These are phyloP conservation scores for Rotaria macrura DNA, from an alignment of 2,888 invertebrate genomes.

Conservation along the genomic window DNA sequence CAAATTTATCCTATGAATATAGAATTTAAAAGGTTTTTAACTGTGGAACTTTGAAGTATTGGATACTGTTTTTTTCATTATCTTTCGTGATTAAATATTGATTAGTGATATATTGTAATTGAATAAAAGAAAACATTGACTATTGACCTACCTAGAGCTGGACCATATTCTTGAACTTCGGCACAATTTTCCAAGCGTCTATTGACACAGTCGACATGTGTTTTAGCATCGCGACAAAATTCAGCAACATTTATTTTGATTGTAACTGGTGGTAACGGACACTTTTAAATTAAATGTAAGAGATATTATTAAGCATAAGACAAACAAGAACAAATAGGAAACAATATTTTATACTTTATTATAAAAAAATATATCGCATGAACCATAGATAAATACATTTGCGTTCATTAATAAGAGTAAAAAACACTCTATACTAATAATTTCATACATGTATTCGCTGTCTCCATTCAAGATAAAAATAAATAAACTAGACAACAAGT, in stretches of 20 bases:
- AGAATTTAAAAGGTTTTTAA: too few species aligned
- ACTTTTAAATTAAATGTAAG: background rate
- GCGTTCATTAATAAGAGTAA: background rate
- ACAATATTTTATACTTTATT: background rate
- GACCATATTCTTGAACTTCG: constrained; percentile 31
- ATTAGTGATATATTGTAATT: background rate
- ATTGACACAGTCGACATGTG: constrained; percentile 33
- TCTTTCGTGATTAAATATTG: background rate
- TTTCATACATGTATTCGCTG: background rate
- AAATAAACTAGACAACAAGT: background rate
- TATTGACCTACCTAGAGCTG: constrained; percentile 27
- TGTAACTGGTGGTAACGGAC: background rate
- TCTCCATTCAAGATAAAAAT: background rate
- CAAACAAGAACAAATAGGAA: background rate
- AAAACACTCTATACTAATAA: background rate
- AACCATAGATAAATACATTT: background rate
- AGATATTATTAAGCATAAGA: background rate
- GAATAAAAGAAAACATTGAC: constrained; percentile 4
- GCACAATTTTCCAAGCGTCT: constrained; percentile 27
- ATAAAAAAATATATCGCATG: background rate
- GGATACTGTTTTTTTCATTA: too few species aligned
- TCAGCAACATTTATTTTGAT: background rate
- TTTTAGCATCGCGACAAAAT: constrained; percentile 28
- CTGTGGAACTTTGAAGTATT: too few species aligned
- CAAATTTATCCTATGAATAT: too few species aligned